Base-by-base conservation (phyloP, 1,140 invertebrate genomes). In the Bombus cullumanus region DNA sequence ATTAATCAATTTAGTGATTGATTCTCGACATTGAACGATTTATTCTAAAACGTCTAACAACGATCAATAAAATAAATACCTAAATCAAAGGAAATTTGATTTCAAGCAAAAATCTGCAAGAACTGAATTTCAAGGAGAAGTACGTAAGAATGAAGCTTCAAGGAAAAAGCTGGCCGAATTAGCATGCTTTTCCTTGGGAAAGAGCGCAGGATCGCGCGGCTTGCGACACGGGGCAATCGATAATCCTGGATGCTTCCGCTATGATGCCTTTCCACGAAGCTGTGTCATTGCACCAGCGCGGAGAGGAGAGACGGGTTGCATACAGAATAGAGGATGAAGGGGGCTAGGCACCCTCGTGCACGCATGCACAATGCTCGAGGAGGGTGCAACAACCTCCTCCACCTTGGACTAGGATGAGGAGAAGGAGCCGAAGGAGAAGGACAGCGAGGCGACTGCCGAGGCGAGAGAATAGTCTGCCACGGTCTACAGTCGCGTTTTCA, bases 321-420 rank as follows among this genome's bases (percentile, higher is more conserved):
- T 88, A 82, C 79, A 88, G 77, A 85, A 66, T 81, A 76, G 37
- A 76, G 87, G 47, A 68, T 57, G 83, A 86, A 78, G 79, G 88
- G 83, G 71, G 79, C 71, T 89, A 76, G 87, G 75, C 87, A 86
- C 84, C 83, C 88, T 89, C 78, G 83, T 75, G 75, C 83, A 89
- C 71, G 79, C 87, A 88, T 85, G 79, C 88, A 86, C 74, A 89
- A 86, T 89, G 83, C 57, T 74, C 64, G 83, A 86, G 83, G 57
- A 85, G 88, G 87, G 87, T 86, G 88, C 87, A 89, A 89, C 88
- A 89, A 89, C 88, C 88, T 89, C 71, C 57, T 86, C 87, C 77
- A 79, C 78, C 81, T 83, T 81, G 82, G 84, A 88, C 76, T 78
- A 88, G 73, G 79, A 85, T 79, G 76, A 81, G 76, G 79, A 85